These are phyloP conservation scores for Ryuthela nishihirai DNA, from an alignment of 2,888 invertebrate species.

Conservation along the genomic window DNA sequence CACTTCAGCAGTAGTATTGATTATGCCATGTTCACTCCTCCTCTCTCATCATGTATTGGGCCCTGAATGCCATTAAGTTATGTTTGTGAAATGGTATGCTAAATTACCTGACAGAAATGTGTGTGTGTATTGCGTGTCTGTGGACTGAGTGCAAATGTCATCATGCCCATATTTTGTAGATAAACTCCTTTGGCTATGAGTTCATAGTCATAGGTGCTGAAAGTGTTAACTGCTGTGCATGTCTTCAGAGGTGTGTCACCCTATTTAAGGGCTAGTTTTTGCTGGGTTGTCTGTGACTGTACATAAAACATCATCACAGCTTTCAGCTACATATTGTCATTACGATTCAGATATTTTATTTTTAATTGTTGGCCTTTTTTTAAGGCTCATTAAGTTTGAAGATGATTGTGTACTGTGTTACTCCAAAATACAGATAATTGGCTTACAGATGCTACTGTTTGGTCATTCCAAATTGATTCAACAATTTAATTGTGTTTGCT, in stretches of 20 bases:
- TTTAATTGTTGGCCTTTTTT: constrained; percentile 18
- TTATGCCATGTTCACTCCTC: constrained; percentile 27
- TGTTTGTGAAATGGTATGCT: constrained; percentile 12
- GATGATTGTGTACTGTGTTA: constrained; percentile 5
- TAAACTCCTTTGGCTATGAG: constrained; percentile 24
- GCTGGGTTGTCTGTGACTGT: constrained; percentile 22
- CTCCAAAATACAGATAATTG: no score
- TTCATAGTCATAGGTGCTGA: constrained; percentile 37
- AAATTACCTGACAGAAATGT: constrained; percentile 21
- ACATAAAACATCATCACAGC: constrained; percentile 32
- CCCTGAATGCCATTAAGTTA: constrained; percentile 26
- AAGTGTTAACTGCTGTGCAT: constrained; percentile 21
- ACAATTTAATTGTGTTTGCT: neutral
- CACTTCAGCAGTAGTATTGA: neutral
- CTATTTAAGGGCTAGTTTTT: neutral
- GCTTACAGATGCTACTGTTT: no score
- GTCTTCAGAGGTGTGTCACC: no score
- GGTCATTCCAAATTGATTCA: no score
- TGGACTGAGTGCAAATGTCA: constrained; percentile 33
- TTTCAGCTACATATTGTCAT: constrained; percentile 6
- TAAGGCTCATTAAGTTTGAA: constrained; percentile 1
- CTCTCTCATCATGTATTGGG: constrained; percentile 15
- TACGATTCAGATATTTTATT: constrained; percentile 8
- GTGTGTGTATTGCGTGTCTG: constrained; percentile 31
- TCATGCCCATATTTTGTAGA: constrained; percentile 38